A percentile compares a stretch with the other conserved stretches of the same genome.
phyloP scores from a whole-genome alignment of 2,797 vertebrate species.

The Urosaurus nigricauda region DNA sequence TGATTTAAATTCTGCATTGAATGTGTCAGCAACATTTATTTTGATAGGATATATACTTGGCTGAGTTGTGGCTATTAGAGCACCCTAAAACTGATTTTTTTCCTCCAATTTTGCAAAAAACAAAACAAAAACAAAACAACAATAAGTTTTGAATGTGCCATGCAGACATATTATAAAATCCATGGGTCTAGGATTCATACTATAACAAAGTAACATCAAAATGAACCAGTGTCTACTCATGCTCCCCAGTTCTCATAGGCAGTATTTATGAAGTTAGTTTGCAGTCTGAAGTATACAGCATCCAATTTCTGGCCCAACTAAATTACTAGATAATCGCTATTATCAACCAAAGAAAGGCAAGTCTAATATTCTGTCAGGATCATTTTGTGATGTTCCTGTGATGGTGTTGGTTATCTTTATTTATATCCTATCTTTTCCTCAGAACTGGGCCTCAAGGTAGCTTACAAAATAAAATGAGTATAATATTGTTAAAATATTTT shows the following conservation, averaged over 20 bases:
- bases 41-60: not conserved
- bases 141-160: not conserved
- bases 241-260: not conserved
- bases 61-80: not conserved
- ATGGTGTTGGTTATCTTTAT: not conserved
- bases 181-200: not conserved
- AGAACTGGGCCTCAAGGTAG: too few relatives aligned
- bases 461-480: too few relatives aligned
- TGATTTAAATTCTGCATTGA: not conserved
- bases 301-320: not conserved
- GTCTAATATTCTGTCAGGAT: not conserved
- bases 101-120: not conserved
- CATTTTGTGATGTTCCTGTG: not conserved
- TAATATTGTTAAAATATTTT: too few relatives aligned
- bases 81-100: not conserved
- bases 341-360: not conserved
- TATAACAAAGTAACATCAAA: not conserved
- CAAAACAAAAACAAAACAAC: not conserved
- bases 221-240: not conserved
- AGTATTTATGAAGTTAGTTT: not conserved
- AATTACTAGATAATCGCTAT: not conserved
- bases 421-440: not conserved
- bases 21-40: not conserved
- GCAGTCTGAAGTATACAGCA: not conserved
- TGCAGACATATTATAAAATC: not conserved